Evolutionary conservation across 1,140 invertebrate genomes (phyloP).

Genomic region (Drosophila littoralis): DNA sequence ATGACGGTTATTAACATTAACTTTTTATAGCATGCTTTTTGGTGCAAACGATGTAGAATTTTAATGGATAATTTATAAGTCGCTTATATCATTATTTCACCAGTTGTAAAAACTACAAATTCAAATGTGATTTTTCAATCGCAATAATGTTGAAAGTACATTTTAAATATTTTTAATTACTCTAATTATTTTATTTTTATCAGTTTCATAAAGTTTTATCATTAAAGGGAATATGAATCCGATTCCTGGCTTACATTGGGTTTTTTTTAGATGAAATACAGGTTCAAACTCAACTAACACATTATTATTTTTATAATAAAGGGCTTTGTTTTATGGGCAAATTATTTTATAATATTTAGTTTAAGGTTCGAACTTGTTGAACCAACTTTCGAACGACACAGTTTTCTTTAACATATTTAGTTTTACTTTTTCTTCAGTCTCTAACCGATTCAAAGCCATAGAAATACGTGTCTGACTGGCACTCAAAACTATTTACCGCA

Average conservation of each 20-base stretch:
- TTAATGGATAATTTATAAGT: slow-evolving; percentile 62
- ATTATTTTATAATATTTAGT: background rate
- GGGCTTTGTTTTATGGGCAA: background rate
- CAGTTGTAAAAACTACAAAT: background rate
- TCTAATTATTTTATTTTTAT: background rate
- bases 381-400: background rate
- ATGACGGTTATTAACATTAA: slow-evolving; percentile 49
- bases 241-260: too few species aligned
- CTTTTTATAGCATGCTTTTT: slow-evolving; percentile 43
- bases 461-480: slow-evolving; percentile 18
- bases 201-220: background rate
- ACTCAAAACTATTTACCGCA: slow-evolving; percentile 22
- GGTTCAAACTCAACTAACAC: too few species aligned
- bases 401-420: background rate
- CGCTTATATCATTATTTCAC: slow-evolving; percentile 14
- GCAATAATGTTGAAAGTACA: background rate
- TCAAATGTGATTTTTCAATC: background rate
- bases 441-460: background rate
- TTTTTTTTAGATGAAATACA: too few species aligned
- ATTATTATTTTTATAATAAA: too few species aligned
- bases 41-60: slow-evolving; percentile 34
- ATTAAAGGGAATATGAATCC: background rate
- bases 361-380: background rate
- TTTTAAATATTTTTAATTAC: background rate
- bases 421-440: background rate